phyloP scores from a whole-genome alignment of 2,888 invertebrate genomes.

The Blera fallax region DNA sequence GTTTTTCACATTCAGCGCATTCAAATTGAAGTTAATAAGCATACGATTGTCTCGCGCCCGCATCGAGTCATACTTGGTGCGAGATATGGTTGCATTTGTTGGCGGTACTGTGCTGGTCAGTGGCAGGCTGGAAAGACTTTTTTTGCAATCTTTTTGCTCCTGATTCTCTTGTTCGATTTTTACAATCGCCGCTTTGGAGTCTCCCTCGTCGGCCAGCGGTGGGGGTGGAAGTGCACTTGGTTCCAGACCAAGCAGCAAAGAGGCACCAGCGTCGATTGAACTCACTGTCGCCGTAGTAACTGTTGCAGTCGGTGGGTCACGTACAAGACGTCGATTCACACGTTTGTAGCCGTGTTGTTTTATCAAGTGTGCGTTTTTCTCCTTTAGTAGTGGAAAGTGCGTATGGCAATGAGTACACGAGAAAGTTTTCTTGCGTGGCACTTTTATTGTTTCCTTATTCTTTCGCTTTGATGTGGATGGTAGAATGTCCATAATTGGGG shows the following conservation, averaged over 20 bases:
- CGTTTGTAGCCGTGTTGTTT: slow-evolving; percentile 80
- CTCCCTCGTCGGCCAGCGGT: slow-evolving; percentile 74
- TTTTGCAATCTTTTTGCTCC: slow-evolving; percentile 55
- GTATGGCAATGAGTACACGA: slow-evolving; percentile 80
- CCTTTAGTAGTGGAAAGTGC: slow-evolving; percentile 79
- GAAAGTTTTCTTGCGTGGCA: slow-evolving; percentile 78
- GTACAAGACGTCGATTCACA: slow-evolving; percentile 79
- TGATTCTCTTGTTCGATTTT: slow-evolving; percentile 78
- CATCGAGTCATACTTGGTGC: slow-evolving; percentile 76
- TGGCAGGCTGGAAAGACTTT: slow-evolving; percentile 23
- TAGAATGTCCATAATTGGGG: slow-evolving; percentile 73
- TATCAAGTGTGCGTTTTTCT: slow-evolving; percentile 80
- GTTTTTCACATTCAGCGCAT: slow-evolving; percentile 79
- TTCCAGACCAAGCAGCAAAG: slow-evolving; percentile 65
- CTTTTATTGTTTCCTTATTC: slow-evolving; percentile 30
- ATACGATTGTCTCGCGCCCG: slow-evolving; percentile 80
- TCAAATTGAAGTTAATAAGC: slow-evolving; percentile 80
- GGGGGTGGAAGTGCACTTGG: slow-evolving; percentile 28
- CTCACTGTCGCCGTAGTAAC: slow-evolving; percentile 73
- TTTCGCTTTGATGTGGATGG: slow-evolving; percentile 75
- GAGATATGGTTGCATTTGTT: slow-evolving; percentile 49
- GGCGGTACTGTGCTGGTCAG: slow-evolving; percentile 29
- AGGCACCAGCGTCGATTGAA: slow-evolving; percentile 44
- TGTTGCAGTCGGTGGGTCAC: slow-evolving; percentile 74
- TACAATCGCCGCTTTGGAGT: slow-evolving; percentile 79